A percentile compares a stretch with the other conserved stretches of the same genome.
These are phyloP conservation scores for Protosalanx chinensis DNA, from an alignment of 2,797 vertebrate genomes.

Conservation along the genomic window DNA sequence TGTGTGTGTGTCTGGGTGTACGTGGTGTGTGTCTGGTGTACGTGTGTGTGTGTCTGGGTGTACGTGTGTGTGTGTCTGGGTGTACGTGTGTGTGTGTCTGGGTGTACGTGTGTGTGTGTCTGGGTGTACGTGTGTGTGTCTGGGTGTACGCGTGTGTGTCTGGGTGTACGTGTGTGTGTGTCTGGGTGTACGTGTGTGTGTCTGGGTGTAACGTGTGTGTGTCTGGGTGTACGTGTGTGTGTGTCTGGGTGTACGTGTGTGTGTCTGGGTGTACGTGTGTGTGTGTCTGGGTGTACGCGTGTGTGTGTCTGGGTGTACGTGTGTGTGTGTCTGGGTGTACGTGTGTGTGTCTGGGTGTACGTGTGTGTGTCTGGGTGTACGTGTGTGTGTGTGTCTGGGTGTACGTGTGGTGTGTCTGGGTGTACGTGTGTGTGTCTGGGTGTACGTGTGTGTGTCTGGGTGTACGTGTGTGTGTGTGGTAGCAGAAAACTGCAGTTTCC, in stretches of 20 bases:
- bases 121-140: slow-evolving; percentile 38
- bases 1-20: slow-evolving; percentile 35
- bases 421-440: not conserved
- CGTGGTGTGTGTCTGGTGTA: slow-evolving; percentile 24
- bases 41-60: slow-evolving; percentile 2
- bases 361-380: slow-evolving; percentile 25
- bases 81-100: not conserved
- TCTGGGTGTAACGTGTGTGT: slow-evolving; percentile 34
- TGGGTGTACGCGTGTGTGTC: slow-evolving; percentile 27
- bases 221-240: too few relatives aligned
- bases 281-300: slow-evolving; percentile 33
- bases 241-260: slow-evolving; percentile 8
- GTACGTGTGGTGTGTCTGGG: slow-evolving; percentile 15
- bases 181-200: slow-evolving; percentile 10
- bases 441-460: slow-evolving; percentile 13
- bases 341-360: slow-evolving; percentile 2
- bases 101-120: slow-evolving; percentile 10
- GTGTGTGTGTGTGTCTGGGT: slow-evolving; percentile 29
- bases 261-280: not conserved
- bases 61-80: slow-evolving; percentile 19
- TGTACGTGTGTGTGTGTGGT: slow-evolving; percentile 17
- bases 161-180: not conserved
- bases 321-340: slow-evolving; percentile 20
- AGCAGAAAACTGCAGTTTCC: slow-evolving; percentile 10
- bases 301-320: too few relatives aligned